Conservation (phyloP, 2,888 invertebrate genomes). For the Rhagonycha lutea region DNA sequence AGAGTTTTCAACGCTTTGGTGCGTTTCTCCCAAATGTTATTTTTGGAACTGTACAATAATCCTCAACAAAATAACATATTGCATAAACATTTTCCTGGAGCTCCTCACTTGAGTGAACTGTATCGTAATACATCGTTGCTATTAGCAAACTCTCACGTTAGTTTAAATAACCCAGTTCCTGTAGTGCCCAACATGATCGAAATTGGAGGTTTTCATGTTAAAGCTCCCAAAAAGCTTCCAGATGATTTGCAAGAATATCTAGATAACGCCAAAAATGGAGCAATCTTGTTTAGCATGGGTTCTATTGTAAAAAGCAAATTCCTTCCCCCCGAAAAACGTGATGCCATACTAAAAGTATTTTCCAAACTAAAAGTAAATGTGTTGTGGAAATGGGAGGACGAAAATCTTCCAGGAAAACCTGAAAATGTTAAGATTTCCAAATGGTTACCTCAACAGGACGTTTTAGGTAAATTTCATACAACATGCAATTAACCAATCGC, state of each 20-base stretch:
- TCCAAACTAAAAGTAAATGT: conserved; percentile 46
- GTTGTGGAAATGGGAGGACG: conserved; percentile 50
- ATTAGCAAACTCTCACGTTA: conserved; percentile 31
- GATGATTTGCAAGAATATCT: conserved; percentile 43
- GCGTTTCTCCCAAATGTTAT: background rate
- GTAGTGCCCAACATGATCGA: conserved; percentile 35
- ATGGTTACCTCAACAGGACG: conserved; percentile 26
- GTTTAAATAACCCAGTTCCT: conserved; percentile 25
- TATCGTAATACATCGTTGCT: conserved; percentile 33
- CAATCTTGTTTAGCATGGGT: conserved; percentile 50
- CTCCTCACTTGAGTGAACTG: conserved; percentile 26
- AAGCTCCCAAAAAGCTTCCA: conserved; percentile 28
- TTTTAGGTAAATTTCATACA: conserved; percentile 16
- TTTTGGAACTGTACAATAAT: conserved; percentile 5
- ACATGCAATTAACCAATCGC: background rate
- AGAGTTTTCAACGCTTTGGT: conserved; percentile 33
- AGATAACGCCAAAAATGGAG: conserved; percentile 45
- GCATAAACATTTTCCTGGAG: conserved; percentile 29
- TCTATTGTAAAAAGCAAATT: conserved; percentile 43
- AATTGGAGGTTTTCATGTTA: conserved; percentile 35
- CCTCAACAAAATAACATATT: conserved; percentile 28
- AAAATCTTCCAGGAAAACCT: conserved; percentile 4
- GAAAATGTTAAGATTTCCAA: conserved; percentile 19
- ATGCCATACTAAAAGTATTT: conserved; percentile 44
- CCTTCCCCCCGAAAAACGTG: conserved; percentile 38